A percentile compares a stretch with the other conserved stretches of the same genome.
Conservation (phyloP, 2,888 invertebrate species). For the Macrosoma leucophasiata region DNA sequence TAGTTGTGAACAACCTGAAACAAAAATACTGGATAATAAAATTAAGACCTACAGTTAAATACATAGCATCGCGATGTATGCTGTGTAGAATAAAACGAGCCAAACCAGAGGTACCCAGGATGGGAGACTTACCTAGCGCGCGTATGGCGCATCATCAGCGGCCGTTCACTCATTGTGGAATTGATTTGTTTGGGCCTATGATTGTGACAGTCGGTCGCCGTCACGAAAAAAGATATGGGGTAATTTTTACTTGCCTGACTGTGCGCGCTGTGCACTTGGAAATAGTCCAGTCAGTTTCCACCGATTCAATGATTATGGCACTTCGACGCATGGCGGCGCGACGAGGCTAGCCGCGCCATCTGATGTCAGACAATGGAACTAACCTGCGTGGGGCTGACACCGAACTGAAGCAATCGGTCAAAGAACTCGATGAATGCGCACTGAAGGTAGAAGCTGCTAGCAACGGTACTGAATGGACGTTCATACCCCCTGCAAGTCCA, state of each 20-base stretch:
- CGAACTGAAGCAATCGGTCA: conserved; percentile 15
- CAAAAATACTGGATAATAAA: too few species aligned
- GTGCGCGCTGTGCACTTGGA: conserved; percentile 25
- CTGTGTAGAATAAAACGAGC: conserved; percentile 9
- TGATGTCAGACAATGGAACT: conserved; percentile 23
- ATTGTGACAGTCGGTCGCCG: conserved; percentile 16
- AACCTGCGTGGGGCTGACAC: conserved; percentile 23
- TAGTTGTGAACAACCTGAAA: too few species aligned
- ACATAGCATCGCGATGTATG: conserved; percentile 9
- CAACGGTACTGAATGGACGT: conserved; percentile 11
- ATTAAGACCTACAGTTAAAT: background rate
- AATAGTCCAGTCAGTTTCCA: conserved; percentile 14
- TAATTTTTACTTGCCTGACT: conserved; percentile 26
- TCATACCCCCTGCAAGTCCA: conserved; percentile 16
- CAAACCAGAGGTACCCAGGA: conserved; percentile 2
- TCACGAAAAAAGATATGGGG: conserved; percentile 20
- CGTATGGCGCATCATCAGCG: conserved; percentile 16
- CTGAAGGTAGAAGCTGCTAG: conserved; percentile 5
- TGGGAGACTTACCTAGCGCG: conserved; percentile 16
- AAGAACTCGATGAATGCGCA: conserved; percentile 8
- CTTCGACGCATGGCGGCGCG: conserved; percentile 25
- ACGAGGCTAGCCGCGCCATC: conserved; percentile 18
- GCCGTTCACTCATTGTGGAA: conserved; percentile 12
- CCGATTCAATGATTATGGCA: conserved; percentile 26
- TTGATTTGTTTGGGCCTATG: conserved; percentile 23